Base-by-base conservation (phyloP, 2,113 vertebrate species). In the Coturnix japonica region DNA sequence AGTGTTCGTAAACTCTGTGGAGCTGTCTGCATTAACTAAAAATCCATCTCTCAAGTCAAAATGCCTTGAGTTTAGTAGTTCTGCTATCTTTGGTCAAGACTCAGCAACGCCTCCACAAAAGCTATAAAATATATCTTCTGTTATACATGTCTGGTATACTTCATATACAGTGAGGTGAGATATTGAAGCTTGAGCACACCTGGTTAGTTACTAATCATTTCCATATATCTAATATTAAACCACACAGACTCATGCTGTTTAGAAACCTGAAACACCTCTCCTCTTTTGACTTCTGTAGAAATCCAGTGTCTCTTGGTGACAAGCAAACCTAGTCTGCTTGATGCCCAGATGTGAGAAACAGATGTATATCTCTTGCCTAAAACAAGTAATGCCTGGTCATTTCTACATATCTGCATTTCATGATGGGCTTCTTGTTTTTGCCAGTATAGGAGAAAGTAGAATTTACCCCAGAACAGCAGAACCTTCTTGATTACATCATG, bases 381-480 rank as follows among this genome's bases (percentile, higher is more conserved):
- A 87, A 28, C 28, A 61, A 22, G 35, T 41, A 4, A 21, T 43
- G 13, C 10, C 53, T 28, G 35, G 39, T 77, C 6, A 51, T 59
- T 81, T 67, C 39, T 90, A 33, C 25, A 51, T 87, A 69, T 94
- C 76, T 85, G 31, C 53, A 86, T 61, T 87, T 90, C 93, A 94
- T 89, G 25, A 82, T 73, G 71, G 77, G 69, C n/a, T 64, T 90
- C 43, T 76, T 91, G 85, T 91, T 97, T 97, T 94, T 97, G 97
- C 96, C 92, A 97, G 96, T 97, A 77, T 94, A 99, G 99, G 98
- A 98, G 97, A 99, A 98, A 94, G 95, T 98, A 93, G 98, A 98
- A 94, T 96, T 99, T 89, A 98, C 97, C 75, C 96, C 97, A 97
- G 98, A 99, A 87, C 98, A 99, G 89, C 98, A 98, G 89, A 96